Evolutionary conservation across 2,797 vertebrate species (phyloP), one percentile per base, ranked within the genome.

Genomic region (Muscicapa striata): DNA sequence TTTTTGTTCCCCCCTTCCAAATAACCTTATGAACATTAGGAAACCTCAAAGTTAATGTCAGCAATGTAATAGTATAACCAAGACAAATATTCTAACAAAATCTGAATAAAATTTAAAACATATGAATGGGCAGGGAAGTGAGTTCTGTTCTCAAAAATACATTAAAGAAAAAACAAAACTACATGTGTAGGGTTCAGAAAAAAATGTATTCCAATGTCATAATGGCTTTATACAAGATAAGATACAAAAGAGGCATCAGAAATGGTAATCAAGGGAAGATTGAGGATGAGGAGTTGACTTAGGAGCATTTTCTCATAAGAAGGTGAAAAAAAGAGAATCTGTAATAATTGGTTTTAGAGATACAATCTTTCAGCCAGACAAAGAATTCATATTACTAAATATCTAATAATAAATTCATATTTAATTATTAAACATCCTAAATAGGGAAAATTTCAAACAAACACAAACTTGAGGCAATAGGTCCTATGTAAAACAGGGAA

Each of bases 241-340:
- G 17, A 41, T 15, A 29, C 5, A 75, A 67, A 80, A 78, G 10
- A 68, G 27, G 5, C 18, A 75, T 62, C 51, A 64, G 45, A 68
- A 78, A 83, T 23, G 7, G 11, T 23, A 11, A 40, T 75, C 21
- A 29, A 49, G 20, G 38, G 20, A 73, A 73, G 32, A 26, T 8
- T 58, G 17, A 34, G 19, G 13, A 52, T 0, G 0, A 54, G 10
- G 16, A 43, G 6, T 11, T 68, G 41, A 27, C 14, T 30, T 1
- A 51, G n/a, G 73, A 52, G 7, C 3, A 49, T 62, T 76, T 91
- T 89, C n/a, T 85, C 27, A 8, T 26, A 15, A 63, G 38, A 73
- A 80, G 5, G 0, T 51, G 45, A 15, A 51, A 58, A 49, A 45
- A 74, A 27, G 6, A 40, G 9, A 57, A 70, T 16, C 11, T 77